These are phyloP conservation scores for Lytechinus pictus DNA, from an alignment of 35 echinoderm and acorn worm genomes.

Conservation along the genomic window DNA sequence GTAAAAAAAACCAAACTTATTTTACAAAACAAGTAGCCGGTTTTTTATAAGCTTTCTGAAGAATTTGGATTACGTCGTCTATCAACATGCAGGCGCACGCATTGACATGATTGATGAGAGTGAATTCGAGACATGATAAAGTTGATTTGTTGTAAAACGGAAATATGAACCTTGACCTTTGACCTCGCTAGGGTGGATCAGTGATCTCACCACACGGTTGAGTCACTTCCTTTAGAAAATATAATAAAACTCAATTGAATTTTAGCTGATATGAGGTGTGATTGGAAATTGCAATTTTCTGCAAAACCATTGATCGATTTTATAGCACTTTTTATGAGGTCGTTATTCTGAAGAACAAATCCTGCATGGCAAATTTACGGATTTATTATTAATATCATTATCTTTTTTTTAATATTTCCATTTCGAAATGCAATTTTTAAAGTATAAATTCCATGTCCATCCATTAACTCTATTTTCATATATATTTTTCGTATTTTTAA, in stretches of 20 bases:
- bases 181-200: background rate
- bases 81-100: background rate
- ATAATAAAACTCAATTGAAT: background rate
- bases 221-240: background rate
- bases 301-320: background rate
- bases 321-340: background rate
- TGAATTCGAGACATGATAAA: background rate
- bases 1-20: too few relatives aligned
- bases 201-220: background rate
- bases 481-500: too few relatives aligned
- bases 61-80: too few relatives aligned
- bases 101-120: background rate
- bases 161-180: background rate
- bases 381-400: too few relatives aligned
- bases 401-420: too few relatives aligned
- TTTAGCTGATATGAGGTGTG: background rate
- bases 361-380: too few relatives aligned
- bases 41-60: too few relatives aligned
- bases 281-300: background rate
- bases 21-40: too few relatives aligned
- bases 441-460: too few relatives aligned
- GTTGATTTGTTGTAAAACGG: background rate
- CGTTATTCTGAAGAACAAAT: too few relatives aligned
- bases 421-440: too few relatives aligned
- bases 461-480: too few relatives aligned